Evolutionary conservation across 2,797 vertebrate genomes (phyloP).

Genomic region (Acanthiza pusilla): DNA sequence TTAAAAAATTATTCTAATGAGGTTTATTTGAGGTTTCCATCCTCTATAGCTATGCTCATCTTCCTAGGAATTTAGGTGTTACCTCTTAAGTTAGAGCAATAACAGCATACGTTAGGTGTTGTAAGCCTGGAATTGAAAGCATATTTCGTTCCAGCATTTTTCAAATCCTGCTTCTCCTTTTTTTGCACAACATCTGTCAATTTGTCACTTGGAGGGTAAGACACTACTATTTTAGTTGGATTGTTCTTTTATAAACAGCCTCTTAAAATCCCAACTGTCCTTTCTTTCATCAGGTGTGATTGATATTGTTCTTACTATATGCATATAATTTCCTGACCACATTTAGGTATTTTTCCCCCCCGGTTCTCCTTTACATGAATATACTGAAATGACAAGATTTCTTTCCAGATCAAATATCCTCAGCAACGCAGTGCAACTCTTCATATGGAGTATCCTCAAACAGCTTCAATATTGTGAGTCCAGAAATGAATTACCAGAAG

Average conservation of each 20-base stretch:
- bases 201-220: neutral
- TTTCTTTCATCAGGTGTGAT: neutral
- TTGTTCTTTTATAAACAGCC: neutral
- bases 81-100: neutral
- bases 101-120: neutral
- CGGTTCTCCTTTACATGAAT: neutral
- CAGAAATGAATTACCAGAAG: neutral
- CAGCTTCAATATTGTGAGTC: neutral
- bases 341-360: rapidly evolving
- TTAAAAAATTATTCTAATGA: neutral
- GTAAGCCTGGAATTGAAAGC: neutral
- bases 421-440: neutral
- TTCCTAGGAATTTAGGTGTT: neutral
- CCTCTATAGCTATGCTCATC: neutral
- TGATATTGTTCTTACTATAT: neutral
- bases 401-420: neutral
- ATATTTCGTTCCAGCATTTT: neutral
- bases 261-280: neutral
- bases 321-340: neutral
- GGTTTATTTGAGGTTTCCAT: neutral
- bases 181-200: neutral
- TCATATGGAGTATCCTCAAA: neutral
- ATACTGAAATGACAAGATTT: neutral
- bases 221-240: neutral
- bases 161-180: neutral